phyloP scores from a whole-genome alignment of 2,888 invertebrate species.

The Phyto melanocephala region DNA sequence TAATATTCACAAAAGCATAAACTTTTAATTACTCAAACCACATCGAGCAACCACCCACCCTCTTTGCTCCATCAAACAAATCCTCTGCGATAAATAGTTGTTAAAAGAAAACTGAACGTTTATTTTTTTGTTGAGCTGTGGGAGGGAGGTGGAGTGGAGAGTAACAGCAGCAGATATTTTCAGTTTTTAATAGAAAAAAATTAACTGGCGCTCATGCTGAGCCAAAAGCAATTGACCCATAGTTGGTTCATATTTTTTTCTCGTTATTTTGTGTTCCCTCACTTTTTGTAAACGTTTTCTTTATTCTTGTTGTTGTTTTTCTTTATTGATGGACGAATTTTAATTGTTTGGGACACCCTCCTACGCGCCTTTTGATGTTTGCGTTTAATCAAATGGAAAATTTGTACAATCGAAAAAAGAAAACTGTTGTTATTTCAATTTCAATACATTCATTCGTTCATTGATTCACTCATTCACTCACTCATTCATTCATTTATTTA shows the following conservation, averaged over 20 bases:
- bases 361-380: constrained; percentile 71
- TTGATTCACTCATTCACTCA: constrained; percentile 1
- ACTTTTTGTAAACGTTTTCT: neutral
- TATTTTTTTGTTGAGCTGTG: neutral
- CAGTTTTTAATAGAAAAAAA: constrained; percentile 11
- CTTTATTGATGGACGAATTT: constrained; percentile 42
- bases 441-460: constrained; percentile 28
- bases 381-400: constrained; percentile 77
- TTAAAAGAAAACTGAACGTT: neutral
- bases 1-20: constrained; percentile 64
- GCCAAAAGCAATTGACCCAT: constrained; percentile 56
- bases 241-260: constrained; percentile 9
- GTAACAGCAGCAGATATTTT: neutral
- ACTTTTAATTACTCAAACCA: constrained; percentile 65
- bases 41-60: neutral
- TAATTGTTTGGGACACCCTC: constrained; percentile 56
- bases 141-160: neutral
- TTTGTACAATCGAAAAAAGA: constrained; percentile 70
- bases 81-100: constrained; percentile 6
- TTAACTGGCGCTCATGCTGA: constrained; percentile 43
- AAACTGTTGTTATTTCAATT: constrained; percentile 63
- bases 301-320: constrained; percentile 14
- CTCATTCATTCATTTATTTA: constrained; percentile 11
- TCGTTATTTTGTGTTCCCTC: neutral
- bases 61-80: neutral